Evolutionary conservation across 2,888 invertebrate genomes (phyloP).

Genomic region (Drosophila helvetica): DNA sequence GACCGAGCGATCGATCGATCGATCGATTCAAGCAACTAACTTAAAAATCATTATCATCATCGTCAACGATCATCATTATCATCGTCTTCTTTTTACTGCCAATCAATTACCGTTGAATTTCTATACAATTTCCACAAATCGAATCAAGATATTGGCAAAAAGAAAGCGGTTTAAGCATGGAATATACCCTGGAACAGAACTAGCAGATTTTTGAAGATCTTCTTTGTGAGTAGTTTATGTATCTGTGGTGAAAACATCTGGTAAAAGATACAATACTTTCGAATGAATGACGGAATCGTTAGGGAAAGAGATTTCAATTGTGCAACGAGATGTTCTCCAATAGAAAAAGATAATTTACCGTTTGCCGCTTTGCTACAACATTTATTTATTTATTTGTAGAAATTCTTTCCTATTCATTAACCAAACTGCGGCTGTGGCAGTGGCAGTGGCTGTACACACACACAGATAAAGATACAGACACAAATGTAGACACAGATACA

Average conservation of each 20-base stretch:
- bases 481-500: conserved; percentile 6
- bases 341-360: conserved; percentile 52
- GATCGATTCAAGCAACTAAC: conserved; percentile 14
- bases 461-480: conserved; percentile 38
- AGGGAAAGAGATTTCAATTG: conserved; percentile 7
- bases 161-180: background rate
- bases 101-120: conserved; percentile 43
- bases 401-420: conserved; percentile 56
- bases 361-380: conserved; percentile 29
- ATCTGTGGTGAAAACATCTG: background rate
- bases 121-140: conserved; percentile 31
- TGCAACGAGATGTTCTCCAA: conserved; percentile 9
- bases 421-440: conserved; percentile 37
- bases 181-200: background rate
- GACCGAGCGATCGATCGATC: conserved; percentile 35
- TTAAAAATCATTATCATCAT: conserved; percentile 16
- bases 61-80: conserved; percentile 3
- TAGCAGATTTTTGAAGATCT: no score
- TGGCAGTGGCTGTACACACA: conserved; percentile 51
- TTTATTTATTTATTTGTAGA: conserved; percentile 49
- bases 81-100: conserved; percentile 25
- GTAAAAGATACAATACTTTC: background rate
- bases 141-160: conserved; percentile 25
- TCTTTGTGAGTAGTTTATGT: background rate
- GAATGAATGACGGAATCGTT: background rate